These are phyloP conservation scores for Mylabris phalerata DNA, from an alignment of 1,140 invertebrate species.

Conservation along the genomic window DNA sequence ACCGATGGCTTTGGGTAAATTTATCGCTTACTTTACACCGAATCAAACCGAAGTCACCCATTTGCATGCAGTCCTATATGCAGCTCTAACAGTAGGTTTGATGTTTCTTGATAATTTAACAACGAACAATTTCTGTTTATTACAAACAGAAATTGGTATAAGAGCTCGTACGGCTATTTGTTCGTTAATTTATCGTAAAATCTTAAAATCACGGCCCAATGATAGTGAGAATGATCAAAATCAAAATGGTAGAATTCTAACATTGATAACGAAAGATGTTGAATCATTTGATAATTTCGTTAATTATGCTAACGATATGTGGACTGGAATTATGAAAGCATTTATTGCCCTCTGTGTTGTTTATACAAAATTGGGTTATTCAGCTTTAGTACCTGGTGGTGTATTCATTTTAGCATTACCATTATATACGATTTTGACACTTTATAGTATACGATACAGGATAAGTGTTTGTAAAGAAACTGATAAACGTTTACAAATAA, in stretches of 20 bases:
- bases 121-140: constrained; percentile 70
- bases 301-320: constrained; percentile 65
- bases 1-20: constrained; percentile 58
- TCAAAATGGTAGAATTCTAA: constrained; percentile 81
- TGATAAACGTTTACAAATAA: constrained; percentile 71
- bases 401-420: constrained; percentile 75
- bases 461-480: constrained; percentile 43
- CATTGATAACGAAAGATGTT: constrained; percentile 85
- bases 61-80: constrained; percentile 23
- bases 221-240: constrained; percentile 44
- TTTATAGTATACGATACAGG: constrained; percentile 19
- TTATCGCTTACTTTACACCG: constrained; percentile 43
- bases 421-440: background rate
- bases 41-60: constrained; percentile 21
- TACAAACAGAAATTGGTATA: constrained; percentile 65
- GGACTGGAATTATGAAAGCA: constrained; percentile 74
- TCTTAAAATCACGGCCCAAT: constrained; percentile 61
- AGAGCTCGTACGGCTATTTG: constrained; percentile 70
- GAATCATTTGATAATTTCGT: constrained; percentile 62
- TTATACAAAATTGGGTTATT: constrained; percentile 63
- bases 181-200: constrained; percentile 76
- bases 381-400: constrained; percentile 67
- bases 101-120: constrained; percentile 18
- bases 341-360: constrained; percentile 68
- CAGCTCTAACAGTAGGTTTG: constrained; percentile 15